These are phyloP conservation scores for Pterocles gutturalis DNA, from an alignment of 2,113 vertebrate species.

Conservation along the genomic window DNA sequence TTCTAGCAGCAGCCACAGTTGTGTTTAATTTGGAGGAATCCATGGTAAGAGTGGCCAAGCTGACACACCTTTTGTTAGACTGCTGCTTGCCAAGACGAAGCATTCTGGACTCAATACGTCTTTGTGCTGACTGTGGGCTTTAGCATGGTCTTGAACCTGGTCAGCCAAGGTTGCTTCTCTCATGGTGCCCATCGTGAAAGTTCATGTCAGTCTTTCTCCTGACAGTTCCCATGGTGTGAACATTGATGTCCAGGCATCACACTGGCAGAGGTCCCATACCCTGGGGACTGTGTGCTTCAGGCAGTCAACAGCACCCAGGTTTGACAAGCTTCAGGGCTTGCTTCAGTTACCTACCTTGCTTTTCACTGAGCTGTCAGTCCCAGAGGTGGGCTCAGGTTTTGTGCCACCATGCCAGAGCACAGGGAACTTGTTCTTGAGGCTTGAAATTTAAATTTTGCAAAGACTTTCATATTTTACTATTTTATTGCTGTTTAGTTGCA, in stretches of 20 bases:
- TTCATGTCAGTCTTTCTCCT: neutral
- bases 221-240: neutral
- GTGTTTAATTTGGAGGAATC: neutral
- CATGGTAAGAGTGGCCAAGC: neutral
- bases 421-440: neutral
- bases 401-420: neutral
- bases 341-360: neutral
- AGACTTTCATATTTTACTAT: neutral
- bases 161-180: neutral
- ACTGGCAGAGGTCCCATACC: neutral
- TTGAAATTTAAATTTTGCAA: neutral
- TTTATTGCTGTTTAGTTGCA: neutral
- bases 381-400: neutral
- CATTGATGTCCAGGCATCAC: neutral
- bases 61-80: neutral
- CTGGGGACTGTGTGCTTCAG: neutral
- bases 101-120: neutral
- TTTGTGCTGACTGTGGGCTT: neutral
- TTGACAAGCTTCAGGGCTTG: neutral
- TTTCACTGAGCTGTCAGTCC: neutral
- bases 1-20: neutral
- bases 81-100: neutral
- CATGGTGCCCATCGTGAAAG: neutral
- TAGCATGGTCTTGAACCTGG: neutral
- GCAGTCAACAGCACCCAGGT: neutral